Evolutionary conservation across 2,888 invertebrate genomes (phyloP).

Genomic region (Melanostoma mellinum): DNA sequence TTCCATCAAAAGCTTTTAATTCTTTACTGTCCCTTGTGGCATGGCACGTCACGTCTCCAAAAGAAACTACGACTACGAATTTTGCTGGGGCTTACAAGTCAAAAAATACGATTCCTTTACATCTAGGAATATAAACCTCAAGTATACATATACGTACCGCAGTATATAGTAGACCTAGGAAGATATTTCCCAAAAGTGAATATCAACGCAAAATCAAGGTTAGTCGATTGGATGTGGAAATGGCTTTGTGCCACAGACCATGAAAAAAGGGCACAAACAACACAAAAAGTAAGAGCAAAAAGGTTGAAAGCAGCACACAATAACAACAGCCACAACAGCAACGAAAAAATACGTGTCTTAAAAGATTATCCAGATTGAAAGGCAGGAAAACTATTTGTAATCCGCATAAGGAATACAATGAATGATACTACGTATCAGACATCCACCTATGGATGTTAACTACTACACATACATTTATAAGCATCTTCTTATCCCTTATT

Average conservation of each 20-base stretch:
- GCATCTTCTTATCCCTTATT: too few species aligned
- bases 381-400: constrained; percentile 57
- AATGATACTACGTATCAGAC: constrained; percentile 4
- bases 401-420: constrained; percentile 28
- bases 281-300: background rate
- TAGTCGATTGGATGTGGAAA: constrained; percentile 26
- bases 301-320: background rate
- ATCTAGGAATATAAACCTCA: too few species aligned
- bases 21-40: constrained; percentile 7
- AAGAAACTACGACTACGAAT: background rate
- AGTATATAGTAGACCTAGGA: too few species aligned
- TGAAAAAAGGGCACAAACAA: constrained; percentile 15
- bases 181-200: background rate
- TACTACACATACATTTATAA: too few species aligned
- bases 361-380: constrained; percentile 43
- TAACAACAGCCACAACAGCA: constrained; percentile 5
- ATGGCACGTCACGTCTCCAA: constrained; percentile 4
- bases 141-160: too few species aligned
- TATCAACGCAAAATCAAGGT: constrained; percentile 35
- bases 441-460: constrained; percentile 16
- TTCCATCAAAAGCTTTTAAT: constrained; percentile 16
- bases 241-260: constrained; percentile 39
- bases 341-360: too few species aligned
- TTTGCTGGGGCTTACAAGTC: too few species aligned
- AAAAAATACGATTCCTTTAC: too few species aligned